Conservation (phyloP, 2,888 invertebrate species). For the Patella caerulea region DNA sequence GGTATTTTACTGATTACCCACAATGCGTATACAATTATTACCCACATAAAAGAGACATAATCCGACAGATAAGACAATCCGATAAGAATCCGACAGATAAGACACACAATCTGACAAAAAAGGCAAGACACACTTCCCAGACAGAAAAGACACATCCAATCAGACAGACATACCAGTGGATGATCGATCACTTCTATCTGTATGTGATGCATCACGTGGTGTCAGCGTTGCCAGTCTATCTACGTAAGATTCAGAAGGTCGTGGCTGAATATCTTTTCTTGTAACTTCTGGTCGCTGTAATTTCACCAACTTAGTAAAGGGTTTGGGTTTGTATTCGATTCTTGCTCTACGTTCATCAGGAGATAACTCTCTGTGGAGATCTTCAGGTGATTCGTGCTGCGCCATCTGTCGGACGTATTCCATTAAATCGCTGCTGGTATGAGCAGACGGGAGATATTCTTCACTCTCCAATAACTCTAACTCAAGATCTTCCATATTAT, state of each 20-base stretch:
- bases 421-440: slow-evolving; percentile 39
- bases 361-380: neutral
- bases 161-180: too few species aligned
- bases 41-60: too few species aligned
- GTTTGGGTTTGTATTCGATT: slow-evolving; percentile 50
- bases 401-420: slow-evolving; percentile 48
- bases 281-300: slow-evolving; percentile 66
- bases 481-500: neutral
- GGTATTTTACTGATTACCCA: too few species aligned
- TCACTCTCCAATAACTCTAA: neutral
- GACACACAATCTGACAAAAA: too few species aligned
- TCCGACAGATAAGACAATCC: too few species aligned
- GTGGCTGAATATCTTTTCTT: slow-evolving; percentile 42
- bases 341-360: too few species aligned
- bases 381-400: slow-evolving; percentile 39
- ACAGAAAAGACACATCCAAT: too few species aligned
- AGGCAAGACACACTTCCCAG: too few species aligned
- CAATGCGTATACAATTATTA: too few species aligned
- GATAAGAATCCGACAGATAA: too few species aligned
- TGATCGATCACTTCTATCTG: too few species aligned
- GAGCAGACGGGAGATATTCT: neutral
- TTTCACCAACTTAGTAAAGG: slow-evolving; percentile 60
- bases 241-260: slow-evolving; percentile 32
- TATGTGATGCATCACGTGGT: slow-evolving; percentile 2
- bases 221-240: slow-evolving; percentile 21